A percentile compares a stretch with the other conserved stretches of the same genome.
Conservation (phyloP, 1,140 invertebrate genomes). For the Ptiloglossa arizonensis region DNA sequence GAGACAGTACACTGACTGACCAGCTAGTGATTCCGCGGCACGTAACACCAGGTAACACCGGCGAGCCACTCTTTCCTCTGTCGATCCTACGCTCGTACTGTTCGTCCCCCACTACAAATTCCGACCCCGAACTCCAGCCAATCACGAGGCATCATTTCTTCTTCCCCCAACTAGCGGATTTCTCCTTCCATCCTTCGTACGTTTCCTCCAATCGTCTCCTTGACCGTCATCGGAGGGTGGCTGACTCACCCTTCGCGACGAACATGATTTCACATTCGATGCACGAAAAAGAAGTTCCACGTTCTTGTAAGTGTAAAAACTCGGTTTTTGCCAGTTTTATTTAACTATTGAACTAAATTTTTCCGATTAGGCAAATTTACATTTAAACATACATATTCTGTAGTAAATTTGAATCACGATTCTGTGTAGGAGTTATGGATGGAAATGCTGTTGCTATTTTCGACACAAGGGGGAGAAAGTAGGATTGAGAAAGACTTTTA, state of each 20-base stretch:
- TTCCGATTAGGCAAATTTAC: background rate
- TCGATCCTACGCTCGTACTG: background rate
- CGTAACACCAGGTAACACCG: conserved; percentile 64
- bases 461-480: background rate
- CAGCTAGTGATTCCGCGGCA: conserved; percentile 54
- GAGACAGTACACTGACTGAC: conserved; percentile 63
- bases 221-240: conserved; percentile 57
- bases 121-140: conserved; percentile 28
- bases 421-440: too few relatives aligned
- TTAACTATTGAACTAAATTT: conserved; percentile 5
- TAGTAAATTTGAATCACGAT: background rate
- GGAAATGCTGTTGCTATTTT: conserved; percentile 28
- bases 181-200: conserved; percentile 1
- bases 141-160: conserved; percentile 11
- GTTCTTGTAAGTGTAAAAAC: conserved; percentile 21
- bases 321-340: background rate
- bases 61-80: conserved; percentile 36
- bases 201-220: conserved; percentile 53
- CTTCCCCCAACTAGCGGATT: background rate
- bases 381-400: background rate
- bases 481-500: background rate
- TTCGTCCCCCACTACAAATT: conserved; percentile 15
- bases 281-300: conserved; percentile 22
- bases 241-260: conserved; percentile 54
- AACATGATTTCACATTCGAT: conserved; percentile 44